Evolutionary conservation across 2,888 invertebrate genomes (phyloP).

Genomic region (Atherix ibis): DNA sequence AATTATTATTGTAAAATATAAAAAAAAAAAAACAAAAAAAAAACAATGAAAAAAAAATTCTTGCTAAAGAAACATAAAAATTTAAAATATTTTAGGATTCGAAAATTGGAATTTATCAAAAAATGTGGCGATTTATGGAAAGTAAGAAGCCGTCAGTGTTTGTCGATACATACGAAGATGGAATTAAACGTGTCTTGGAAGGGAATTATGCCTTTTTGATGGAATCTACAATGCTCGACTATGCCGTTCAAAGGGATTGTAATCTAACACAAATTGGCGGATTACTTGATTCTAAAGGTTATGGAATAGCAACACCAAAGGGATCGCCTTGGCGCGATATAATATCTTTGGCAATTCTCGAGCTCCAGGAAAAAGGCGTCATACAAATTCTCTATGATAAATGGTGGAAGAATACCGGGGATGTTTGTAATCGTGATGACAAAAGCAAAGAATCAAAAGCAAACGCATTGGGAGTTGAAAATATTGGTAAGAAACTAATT

Average conservation of each 20-base stretch:
- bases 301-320: slow-evolving; percentile 93
- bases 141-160: slow-evolving; percentile 62
- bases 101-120: slow-evolving; percentile 76
- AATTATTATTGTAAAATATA: too few species aligned
- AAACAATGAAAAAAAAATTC: too few species aligned
- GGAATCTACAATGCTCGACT: slow-evolving; percentile 97
- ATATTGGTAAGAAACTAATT: slow-evolving; percentile 57
- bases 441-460: slow-evolving; percentile 85
- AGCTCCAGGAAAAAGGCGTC: slow-evolving; percentile 87
- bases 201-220: slow-evolving; percentile 95
- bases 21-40: too few species aligned
- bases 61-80: too few species aligned
- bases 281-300: slow-evolving; percentile 40
- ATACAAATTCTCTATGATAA: slow-evolving; percentile 89
- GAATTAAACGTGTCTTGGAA: slow-evolving; percentile 66
- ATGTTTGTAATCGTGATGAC: slow-evolving; percentile 75
- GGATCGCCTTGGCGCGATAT: slow-evolving; percentile 95
- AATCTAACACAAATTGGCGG: slow-evolving; percentile 96
- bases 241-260: slow-evolving; percentile 85
- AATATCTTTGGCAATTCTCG: slow-evolving; percentile 85
- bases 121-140: slow-evolving; percentile 95
- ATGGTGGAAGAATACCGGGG: slow-evolving; percentile 97
- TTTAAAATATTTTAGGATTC: too few species aligned
- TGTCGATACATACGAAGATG: slow-evolving; percentile 80
- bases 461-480: slow-evolving; percentile 71